Evolutionary conservation across 2,888 invertebrate genomes (phyloP).

Genomic region (Tetragonula carbonaria): DNA sequence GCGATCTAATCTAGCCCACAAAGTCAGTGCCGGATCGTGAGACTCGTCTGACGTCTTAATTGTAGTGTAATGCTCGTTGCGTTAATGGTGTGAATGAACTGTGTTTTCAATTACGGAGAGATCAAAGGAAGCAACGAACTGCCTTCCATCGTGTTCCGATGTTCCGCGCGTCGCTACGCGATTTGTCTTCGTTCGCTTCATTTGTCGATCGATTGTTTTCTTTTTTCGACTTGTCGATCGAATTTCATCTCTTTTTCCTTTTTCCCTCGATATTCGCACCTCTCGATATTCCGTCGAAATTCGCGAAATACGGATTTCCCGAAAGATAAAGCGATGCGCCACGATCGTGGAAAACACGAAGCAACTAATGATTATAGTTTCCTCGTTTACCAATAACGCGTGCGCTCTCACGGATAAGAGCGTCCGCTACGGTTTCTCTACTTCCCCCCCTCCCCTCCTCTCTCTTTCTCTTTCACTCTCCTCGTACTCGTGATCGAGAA

Average conservation of each 20-base stretch:
- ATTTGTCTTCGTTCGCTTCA: neutral
- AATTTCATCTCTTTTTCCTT: too few relatives aligned
- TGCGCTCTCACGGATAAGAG: conserved; percentile 37
- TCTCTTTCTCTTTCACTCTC: neutral
- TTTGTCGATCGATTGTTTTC: conserved; percentile 19
- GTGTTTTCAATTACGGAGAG: conserved; percentile 72
- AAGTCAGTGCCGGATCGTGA: conserved; percentile 72
- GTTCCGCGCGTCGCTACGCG: conserved; percentile 8
- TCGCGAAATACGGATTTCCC: neutral
- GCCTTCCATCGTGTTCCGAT: conserved; percentile 27
- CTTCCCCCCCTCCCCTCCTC: neutral
- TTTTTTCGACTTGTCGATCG: too few relatives aligned
- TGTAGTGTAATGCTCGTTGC: conserved; percentile 73
- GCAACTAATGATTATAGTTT: conserved; percentile 34
- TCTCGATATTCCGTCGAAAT: neutral
- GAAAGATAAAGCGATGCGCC: neutral
- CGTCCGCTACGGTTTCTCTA: conserved; percentile 1
- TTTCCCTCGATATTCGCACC: neutral
- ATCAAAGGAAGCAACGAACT: conserved; percentile 72
- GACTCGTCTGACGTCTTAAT: conserved; percentile 74
- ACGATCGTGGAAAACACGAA: conserved; percentile 25
- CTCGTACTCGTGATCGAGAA: conserved; percentile 12
- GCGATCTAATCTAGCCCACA: conserved; percentile 72
- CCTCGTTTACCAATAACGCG: conserved; percentile 36
- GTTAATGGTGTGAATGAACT: conserved; percentile 74